Base-by-base conservation (phyloP, 2,888 invertebrate species). In the Lithophane socia region DNA sequence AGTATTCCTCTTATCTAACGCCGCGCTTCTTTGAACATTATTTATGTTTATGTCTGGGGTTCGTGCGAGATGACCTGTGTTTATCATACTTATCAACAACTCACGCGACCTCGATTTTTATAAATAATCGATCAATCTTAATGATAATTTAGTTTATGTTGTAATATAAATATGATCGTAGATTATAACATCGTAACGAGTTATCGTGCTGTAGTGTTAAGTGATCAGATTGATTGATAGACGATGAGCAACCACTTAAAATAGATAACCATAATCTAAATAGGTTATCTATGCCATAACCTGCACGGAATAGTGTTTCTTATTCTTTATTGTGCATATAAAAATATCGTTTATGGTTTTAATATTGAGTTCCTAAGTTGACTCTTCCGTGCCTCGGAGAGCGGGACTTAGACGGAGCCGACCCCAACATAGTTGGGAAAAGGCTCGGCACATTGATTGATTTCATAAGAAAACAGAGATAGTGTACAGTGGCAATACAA, bases 31-130 rank as follows among this genome's bases (percentile, higher is more conserved):
- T 54, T 54, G 52, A 77, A 63, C 42, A 58, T 49, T 29, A 64
- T 56, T 56, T 78, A 58, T 64, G 64, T 71, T 58, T 52, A 70
- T 16, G 44, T 72, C 60, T 54, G 9, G 16, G 13, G 42, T 73
- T 66, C 42, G 54, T 54, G 65, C 47, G 24, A 49, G 54, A 61
- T 61, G 47, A 73, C 65, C 73, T 37, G 16, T 54, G 44, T 73
- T 73, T 79, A 79, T 71, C n/a, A 44, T 21, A 74, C 47, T 52
- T 79, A 65, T 66, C 52, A 73, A 79, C 18, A 79, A 24, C 10
- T 21, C 24, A 4, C 21, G 21, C 37, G 60, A 73, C 70, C 29
- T 42, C 42, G 18, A 47, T 78, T 58, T 79, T 29, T 66, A 21
- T n/a, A 47, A 8, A 37, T 47, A 12, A 49, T 73, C n/a, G 7